A percentile compares a stretch with the other conserved stretches of the same genome.
Conservation (phyloP, 30 jellyfish, hydroid and myxozoan species). For the Cassiopea andromeda region DNA sequence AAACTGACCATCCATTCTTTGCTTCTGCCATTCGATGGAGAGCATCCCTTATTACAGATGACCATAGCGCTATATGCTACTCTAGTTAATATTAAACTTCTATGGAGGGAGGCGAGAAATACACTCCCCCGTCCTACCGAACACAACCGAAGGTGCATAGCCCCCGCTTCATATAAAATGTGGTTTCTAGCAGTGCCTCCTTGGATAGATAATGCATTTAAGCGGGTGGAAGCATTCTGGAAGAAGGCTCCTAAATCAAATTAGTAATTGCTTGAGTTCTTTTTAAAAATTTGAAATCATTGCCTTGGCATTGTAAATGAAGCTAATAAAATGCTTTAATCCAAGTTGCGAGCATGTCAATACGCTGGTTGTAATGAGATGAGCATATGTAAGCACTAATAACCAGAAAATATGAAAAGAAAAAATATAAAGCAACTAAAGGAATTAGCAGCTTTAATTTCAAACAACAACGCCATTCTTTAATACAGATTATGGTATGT, state of each 20-base stretch:
- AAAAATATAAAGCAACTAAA: background rate
- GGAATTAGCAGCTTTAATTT: background rate
- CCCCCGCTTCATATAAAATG: background rate
- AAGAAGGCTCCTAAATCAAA: background rate
- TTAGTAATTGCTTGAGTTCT: conserved; percentile 1
- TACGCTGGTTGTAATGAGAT: background rate
- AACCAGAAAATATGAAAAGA: background rate
- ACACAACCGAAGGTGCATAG: background rate
- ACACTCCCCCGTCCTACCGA: background rate
- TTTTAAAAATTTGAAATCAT: background rate
- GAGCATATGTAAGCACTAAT: background rate
- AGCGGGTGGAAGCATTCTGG: background rate
- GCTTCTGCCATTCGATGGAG: too few relatives aligned
- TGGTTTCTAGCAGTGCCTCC: conserved; percentile 7
- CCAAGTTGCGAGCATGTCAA: conserved; percentile 14
- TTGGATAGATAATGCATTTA: background rate
- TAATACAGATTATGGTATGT: background rate
- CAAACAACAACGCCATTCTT: background rate
- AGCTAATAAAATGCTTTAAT: background rate
- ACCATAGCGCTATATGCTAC: too few relatives aligned
- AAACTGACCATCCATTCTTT: too few relatives aligned
- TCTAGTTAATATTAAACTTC: too few relatives aligned
- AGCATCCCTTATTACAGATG: too few relatives aligned
- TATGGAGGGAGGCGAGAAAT: too few relatives aligned
- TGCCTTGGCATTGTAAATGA: background rate